Conservation (phyloP, 2,797 vertebrate genomes). For the Florisuga fusca region DNA sequence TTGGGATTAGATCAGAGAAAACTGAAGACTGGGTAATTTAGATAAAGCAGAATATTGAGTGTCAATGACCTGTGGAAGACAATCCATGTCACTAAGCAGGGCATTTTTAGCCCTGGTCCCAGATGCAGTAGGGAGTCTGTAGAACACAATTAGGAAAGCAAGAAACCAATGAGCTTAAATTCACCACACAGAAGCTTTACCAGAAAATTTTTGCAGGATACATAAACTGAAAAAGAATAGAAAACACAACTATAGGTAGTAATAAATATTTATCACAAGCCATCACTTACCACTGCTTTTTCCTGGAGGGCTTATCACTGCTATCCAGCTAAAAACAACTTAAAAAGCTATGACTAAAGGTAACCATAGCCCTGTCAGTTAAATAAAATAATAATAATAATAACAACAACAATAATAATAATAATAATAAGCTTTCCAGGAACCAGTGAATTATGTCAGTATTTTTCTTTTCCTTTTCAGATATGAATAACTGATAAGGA, state of each 20-base stretch:
- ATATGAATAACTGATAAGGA: background rate
- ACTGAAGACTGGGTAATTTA: background rate
- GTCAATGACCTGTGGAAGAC: constrained; percentile 19
- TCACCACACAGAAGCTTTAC: constrained; percentile 27
- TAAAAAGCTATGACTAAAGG: constrained; percentile 12
- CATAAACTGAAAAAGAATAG: constrained; percentile 15
- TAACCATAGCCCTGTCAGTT: constrained; percentile 2
- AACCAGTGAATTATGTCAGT: background rate
- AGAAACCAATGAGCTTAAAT: constrained; percentile 40
- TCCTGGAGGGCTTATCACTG: constrained; percentile 6
- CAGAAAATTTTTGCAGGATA: background rate
- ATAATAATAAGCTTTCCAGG: background rate
- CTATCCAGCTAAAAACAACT: background rate
- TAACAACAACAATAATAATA: background rate
- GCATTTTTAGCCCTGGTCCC: constrained; percentile 12
- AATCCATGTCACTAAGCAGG: constrained; percentile 1
- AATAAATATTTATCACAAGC: constrained; percentile 20
- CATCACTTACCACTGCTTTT: constrained; percentile 3
- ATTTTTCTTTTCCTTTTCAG: constrained; percentile 7
- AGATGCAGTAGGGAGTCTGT: background rate
- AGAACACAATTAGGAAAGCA: constrained; percentile 36
- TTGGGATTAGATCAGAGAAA: constrained; percentile 33
- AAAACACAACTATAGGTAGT: background rate
- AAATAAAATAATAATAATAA: background rate
- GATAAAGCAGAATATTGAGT: constrained; percentile 24